Evolutionary conservation across 2,888 invertebrate genomes (phyloP), one percentile per base, ranked within the genome.

Genomic region (Plemyria rubiginata): DNA sequence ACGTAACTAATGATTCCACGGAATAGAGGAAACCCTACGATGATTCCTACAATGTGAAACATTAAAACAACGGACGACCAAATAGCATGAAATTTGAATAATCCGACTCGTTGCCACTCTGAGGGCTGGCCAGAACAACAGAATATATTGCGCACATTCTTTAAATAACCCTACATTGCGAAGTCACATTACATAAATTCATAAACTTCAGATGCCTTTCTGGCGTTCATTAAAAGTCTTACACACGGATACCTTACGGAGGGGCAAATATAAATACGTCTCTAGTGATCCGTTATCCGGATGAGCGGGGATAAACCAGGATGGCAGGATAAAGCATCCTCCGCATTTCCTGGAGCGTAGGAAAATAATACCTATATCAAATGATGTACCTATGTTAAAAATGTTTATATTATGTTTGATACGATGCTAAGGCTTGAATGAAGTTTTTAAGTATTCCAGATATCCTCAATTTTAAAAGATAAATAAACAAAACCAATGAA

Each of bases 31-130:
- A n/a, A n/a, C n/a, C n/a, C n/a, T n/a, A n/a, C n/a, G n/a, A n/a
- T n/a, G n/a, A n/a, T n/a, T 46, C 62, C 62, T 1, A 32, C 62
- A 64, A 61, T 60, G 54, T 50, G 49, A 57, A 65, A 73, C 75
- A 82, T 82, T 82, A 79, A 81, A 80, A 80, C 74, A 74, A 71
- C 72, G 58, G 67, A 51, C 65, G 67, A 66, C 73, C 72, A 75
- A 80, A 80, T 77, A 79, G 77, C 79, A 76, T 82, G 78, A 80
- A 81, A 86, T 87, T 85, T 86, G 77, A 85, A 87, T 86, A 86
- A 84, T 80, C 76, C 76, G 51, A 50, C 56, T 58, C 52, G 62
- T 61, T 70, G 70, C 64, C 66, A 69, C 64, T 65, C 66, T 53
- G 63, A 70, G 72, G 68, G 57, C 66, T 66, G 71, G 62, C 70